A percentile compares a stretch with the other conserved stretches of the same genome.
Conservation (phyloP, 2,888 invertebrate species). For the Drosophila ochracea region DNA sequence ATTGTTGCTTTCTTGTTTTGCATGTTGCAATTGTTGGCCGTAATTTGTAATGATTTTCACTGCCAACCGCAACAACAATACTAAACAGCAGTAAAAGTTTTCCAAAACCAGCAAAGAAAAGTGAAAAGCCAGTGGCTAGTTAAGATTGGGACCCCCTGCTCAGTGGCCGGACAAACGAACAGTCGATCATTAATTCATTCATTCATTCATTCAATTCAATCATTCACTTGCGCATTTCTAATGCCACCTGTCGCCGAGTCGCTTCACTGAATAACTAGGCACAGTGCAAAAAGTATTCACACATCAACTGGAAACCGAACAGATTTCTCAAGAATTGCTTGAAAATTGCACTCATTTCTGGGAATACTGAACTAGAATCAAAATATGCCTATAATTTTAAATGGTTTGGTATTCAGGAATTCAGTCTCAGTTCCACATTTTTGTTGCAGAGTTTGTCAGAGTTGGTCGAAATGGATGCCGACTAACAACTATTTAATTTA, state of each 20-base stretch:
- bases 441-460: not conserved
- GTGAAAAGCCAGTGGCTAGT: slow-evolving; percentile 64
- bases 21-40: slow-evolving; percentile 71
- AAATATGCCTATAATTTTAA: not conserved
- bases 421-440: not conserved
- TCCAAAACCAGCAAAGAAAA: slow-evolving; percentile 70
- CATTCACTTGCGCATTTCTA: slow-evolving; percentile 52
- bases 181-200: slow-evolving; percentile 50
- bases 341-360: not conserved
- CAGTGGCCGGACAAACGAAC: slow-evolving; percentile 34
- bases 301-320: not conserved
- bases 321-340: slow-evolving; percentile 1
- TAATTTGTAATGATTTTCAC: slow-evolving; percentile 74
- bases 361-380: not conserved
- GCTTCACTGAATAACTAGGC: slow-evolving; percentile 45
- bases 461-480: not conserved
- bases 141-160: slow-evolving; percentile 46
- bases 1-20: slow-evolving; percentile 73
- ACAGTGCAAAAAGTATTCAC: slow-evolving; percentile 12
- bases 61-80: slow-evolving; percentile 62
- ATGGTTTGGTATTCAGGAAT: not conserved
- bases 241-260: slow-evolving; percentile 43
- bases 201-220: slow-evolving; percentile 40
- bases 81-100: slow-evolving; percentile 66
- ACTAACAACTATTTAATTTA: not conserved